Base-by-base conservation (phyloP, 64 coral and sea anemone genomes). In the Stylophora pistillata region DNA sequence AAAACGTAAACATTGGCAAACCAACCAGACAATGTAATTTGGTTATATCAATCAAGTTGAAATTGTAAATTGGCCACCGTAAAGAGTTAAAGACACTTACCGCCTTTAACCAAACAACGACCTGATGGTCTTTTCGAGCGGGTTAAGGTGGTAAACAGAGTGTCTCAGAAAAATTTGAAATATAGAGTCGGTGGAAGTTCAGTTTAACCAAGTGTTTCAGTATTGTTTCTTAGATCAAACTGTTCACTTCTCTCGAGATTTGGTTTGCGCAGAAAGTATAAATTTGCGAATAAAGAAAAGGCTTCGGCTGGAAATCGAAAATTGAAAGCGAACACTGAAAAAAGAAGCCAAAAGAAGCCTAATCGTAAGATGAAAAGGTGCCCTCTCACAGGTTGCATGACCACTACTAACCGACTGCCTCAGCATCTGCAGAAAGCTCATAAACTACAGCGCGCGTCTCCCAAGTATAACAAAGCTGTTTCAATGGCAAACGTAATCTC, bases 161-260 rank as follows among this genome's bases (percentile, higher is more conserved):
- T n/a, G n/a, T n/a, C n/a, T n/a, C n/a, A n/a, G n/a, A n/a, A n/a
- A n/a, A n/a, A n/a, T n/a, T n/a, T n/a, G n/a, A n/a, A n/a, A n/a
- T n/a, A n/a, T n/a, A n/a, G n/a, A n/a, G n/a, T n/a, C n/a, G n/a
- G n/a, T n/a, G n/a, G n/a, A n/a, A n/a, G n/a, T n/a, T n/a, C n/a
- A n/a, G n/a, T n/a, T n/a, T n/a, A n/a, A n/a, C n/a, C n/a, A n/a
- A n/a, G n/a, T n/a, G n/a, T n/a, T n/a, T n/a, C n/a, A n/a, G n/a
- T n/a, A n/a, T n/a, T n/a, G n/a, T n/a, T n/a, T n/a, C n/a, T n/a
- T n/a, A n/a, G n/a, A n/a, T n/a, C n/a, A n/a, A n/a, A n/a, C n/a
- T 27, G 33, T 89, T 27, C 91, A 94, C 58, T 30, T 94, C 25
- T 79, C 92, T n/a, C 23, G 13, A 26, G 31, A 23, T 73, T 72